Evolutionary conservation across 2,888 invertebrate species (phyloP).

Genomic region (Slavum lentiscoides): DNA sequence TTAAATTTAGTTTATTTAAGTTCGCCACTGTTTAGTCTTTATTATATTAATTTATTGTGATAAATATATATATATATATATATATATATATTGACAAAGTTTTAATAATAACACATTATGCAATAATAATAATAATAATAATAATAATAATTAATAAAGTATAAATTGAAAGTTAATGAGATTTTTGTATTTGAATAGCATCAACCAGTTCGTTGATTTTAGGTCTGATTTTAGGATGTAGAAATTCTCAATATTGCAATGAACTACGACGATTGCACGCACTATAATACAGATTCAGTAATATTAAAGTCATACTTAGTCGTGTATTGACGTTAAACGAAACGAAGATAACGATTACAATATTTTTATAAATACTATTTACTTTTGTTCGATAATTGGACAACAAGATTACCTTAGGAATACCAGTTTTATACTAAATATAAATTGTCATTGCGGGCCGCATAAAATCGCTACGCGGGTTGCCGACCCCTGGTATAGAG

Average conservation of each 20-base stretch:
- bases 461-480: too few species aligned
- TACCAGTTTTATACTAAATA: background rate
- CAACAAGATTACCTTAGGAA: too few species aligned
- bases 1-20: background rate
- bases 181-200: too few species aligned
- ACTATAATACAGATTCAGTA: background rate
- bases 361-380: background rate
- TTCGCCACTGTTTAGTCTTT: too few species aligned
- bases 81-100: too few species aligned
- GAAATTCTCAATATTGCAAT: background rate
- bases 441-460: constrained; percentile 5
- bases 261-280: background rate
- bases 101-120: too few species aligned
- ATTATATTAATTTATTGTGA: too few species aligned
- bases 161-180: too few species aligned
- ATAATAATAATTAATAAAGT: too few species aligned
- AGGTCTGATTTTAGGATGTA: background rate
- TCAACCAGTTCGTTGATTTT: too few species aligned
- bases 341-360: background rate
- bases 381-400: background rate
- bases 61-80: too few species aligned
- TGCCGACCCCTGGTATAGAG: constrained; percentile 12
- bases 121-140: too few species aligned
- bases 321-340: background rate
- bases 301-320: background rate